These are phyloP conservation scores for Drosophila orosa DNA, from an alignment of 1,140 invertebrate genomes.

Conservation along the genomic window DNA sequence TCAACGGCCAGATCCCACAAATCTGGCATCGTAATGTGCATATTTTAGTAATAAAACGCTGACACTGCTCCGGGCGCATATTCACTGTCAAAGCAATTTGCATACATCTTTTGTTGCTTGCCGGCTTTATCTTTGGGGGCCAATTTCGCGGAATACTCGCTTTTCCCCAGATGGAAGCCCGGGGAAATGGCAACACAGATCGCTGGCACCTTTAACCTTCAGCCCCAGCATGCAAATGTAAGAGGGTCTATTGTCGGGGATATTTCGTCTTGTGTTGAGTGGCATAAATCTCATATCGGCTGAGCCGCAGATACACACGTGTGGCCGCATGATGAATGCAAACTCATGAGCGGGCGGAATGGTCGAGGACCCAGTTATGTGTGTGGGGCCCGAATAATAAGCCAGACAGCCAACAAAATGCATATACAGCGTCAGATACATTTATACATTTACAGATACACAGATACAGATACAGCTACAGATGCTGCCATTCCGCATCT, in stretches of 20 bases:
- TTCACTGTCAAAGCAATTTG: conserved; percentile 69
- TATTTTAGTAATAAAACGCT: conserved; percentile 72
- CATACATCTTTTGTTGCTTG: conserved; percentile 50
- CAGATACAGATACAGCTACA: conserved; percentile 4
- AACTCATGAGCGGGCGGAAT: conserved; percentile 35
- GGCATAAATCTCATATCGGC: conserved; percentile 63
- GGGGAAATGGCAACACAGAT: conserved; percentile 5
- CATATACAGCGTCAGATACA: conserved; percentile 17
- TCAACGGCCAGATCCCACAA: conserved; percentile 39
- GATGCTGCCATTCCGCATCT: conserved; percentile 20
- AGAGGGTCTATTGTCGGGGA: conserved; percentile 51
- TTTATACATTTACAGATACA: conserved; percentile 6
- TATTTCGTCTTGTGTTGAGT: conserved; percentile 55
- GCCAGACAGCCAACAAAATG: conserved; percentile 36
- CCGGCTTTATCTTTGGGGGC: conserved; percentile 48
- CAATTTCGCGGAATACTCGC: conserved; percentile 46
- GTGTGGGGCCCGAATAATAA: conserved; percentile 53
- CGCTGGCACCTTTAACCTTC: conserved; percentile 34
- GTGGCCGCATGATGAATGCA: conserved; percentile 47
- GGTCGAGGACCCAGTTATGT: conserved; percentile 7
- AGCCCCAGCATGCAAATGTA: conserved; percentile 55
- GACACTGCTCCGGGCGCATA: conserved; percentile 46
- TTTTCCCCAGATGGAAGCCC: background rate
- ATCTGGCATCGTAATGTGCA: conserved; percentile 55
- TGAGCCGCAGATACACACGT: conserved; percentile 25